A percentile compares a stretch with the other conserved stretches of the same genome.
phyloP scores from a whole-genome alignment of 2,888 invertebrate species.

The Eupithecia subumbrata region DNA sequence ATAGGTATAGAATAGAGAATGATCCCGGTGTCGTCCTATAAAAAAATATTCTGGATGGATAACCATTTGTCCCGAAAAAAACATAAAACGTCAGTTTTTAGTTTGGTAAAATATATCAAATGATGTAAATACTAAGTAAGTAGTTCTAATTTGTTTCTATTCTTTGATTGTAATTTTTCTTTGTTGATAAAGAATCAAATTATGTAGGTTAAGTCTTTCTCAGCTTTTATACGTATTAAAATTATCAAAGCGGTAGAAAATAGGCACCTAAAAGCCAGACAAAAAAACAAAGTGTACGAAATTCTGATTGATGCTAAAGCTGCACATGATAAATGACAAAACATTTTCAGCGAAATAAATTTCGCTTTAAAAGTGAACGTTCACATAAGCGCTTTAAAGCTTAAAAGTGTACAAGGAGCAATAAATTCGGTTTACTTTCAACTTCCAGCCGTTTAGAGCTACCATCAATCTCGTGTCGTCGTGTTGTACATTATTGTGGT shows the following conservation, averaged over 20 bases:
- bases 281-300: neutral
- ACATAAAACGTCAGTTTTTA: too few relatives aligned
- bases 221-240: neutral
- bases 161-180: too few relatives aligned
- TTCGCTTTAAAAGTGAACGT: slow-evolving; percentile 17
- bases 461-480: slow-evolving; percentile 67
- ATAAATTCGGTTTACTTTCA: slow-evolving; percentile 58
- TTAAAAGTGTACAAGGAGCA: slow-evolving; percentile 36
- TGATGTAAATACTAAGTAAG: too few relatives aligned
- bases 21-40: too few relatives aligned
- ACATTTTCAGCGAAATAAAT: slow-evolving; percentile 22
- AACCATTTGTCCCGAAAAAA: too few relatives aligned
- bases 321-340: slow-evolving; percentile 17
- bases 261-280: neutral
- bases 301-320: slow-evolving; percentile 8
- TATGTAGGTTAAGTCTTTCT: too few relatives aligned
- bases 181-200: too few relatives aligned
- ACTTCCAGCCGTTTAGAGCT: slow-evolving; percentile 46
- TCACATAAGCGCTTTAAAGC: slow-evolving; percentile 34
- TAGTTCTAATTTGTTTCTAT: too few relatives aligned
- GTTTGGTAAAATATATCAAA: too few relatives aligned
- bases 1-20: too few relatives aligned
- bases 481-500: slow-evolving; percentile 38
- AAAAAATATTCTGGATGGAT: too few relatives aligned
- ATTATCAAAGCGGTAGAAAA: neutral